These are phyloP conservation scores for Pachycephus smyrnensis DNA, from an alignment of 2,888 invertebrate genomes.

Conservation along the genomic window DNA sequence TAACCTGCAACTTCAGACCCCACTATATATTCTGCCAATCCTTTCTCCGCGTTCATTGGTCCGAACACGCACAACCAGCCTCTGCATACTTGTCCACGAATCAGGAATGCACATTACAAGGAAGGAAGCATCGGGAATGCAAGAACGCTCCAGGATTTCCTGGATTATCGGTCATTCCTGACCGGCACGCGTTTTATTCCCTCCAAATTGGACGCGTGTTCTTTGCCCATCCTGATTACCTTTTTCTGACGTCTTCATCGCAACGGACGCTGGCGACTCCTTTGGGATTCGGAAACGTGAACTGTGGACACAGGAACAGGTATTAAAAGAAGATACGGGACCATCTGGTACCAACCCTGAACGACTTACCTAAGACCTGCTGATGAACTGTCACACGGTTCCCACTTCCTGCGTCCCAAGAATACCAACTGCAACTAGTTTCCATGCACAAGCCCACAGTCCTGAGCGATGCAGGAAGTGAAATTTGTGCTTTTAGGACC, in stretches of 20 bases:
- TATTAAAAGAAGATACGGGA: neutral
- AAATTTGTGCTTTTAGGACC: neutral
- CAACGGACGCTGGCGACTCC: neutral
- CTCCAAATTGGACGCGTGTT: neutral
- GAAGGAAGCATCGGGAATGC: neutral
- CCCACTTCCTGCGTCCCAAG: neutral
- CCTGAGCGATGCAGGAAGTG: neutral
- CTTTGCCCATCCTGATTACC: neutral
- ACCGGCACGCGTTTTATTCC: neutral
- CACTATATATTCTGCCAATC: neutral
- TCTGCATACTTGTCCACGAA: neutral
- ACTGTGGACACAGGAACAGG: neutral
- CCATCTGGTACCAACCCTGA: neutral
- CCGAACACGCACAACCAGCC: neutral
- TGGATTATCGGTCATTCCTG: neutral
- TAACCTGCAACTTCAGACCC: neutral
- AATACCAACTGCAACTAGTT: neutral
- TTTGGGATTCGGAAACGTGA: neutral
- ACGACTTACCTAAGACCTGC: neutral
- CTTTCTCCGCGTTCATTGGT: neutral
- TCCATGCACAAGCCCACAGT: neutral
- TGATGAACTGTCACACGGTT: neutral
- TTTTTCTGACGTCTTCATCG: neutral
- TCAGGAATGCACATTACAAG: neutral
- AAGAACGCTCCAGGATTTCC: neutral